phyloP scores from a whole-genome alignment of 2,797 vertebrate genomes.

The Martes flavigula region DNA sequence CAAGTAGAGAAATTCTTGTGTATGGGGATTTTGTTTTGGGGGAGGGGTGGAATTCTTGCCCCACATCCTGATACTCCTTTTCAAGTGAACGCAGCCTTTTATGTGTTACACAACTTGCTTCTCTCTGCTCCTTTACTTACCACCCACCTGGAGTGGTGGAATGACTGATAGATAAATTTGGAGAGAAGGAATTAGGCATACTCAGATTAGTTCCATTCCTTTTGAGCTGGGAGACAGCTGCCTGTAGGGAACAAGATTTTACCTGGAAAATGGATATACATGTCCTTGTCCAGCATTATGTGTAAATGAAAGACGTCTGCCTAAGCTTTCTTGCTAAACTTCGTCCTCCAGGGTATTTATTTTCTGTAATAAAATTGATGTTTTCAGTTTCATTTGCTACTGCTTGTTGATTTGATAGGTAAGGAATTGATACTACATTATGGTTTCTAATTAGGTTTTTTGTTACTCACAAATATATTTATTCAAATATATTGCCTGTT shows the following conservation, averaged over 20 bases:
- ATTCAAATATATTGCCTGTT: neutral
- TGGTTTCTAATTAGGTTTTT: neutral
- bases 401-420: neutral
- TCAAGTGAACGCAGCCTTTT: neutral
- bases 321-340: neutral
- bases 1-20: neutral
- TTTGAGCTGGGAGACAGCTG: neutral
- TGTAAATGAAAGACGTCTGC: neutral
- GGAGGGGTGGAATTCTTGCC: neutral
- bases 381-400: neutral
- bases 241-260: conserved; percentile 8
- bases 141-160: fast-evolving
- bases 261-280: neutral
- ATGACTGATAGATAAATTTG: neutral
- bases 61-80: neutral
- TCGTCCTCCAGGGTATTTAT: neutral
- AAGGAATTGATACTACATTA: neutral
- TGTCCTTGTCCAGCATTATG: neutral
- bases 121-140: neutral
- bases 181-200: neutral
- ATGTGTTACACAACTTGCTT: neutral
- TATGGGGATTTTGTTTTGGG: neutral
- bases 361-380: neutral
- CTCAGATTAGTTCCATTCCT: neutral
- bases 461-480: conserved; percentile 25